A percentile compares a stretch with the other conserved stretches of the same genome.
phyloP scores from a whole-genome alignment of 2,888 invertebrate species.

The Mimachlamys varia region DNA sequence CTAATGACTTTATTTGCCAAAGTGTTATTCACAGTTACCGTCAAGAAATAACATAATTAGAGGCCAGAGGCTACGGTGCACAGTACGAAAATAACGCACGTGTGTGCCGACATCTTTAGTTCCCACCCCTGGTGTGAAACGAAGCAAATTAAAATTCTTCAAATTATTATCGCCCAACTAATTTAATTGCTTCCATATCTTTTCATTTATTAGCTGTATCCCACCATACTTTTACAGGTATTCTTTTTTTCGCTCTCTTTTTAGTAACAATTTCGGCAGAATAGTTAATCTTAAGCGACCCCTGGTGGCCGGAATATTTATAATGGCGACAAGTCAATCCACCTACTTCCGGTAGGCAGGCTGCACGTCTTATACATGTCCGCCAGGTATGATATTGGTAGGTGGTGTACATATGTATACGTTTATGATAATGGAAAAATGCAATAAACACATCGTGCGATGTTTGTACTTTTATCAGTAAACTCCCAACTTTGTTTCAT shows the following conservation, averaged over 20 bases:
- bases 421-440: too few relatives aligned
- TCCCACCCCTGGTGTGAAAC: not conserved
- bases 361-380: too few relatives aligned
- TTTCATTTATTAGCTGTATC: conserved; percentile 16
- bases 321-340: not conserved
- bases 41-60: not conserved
- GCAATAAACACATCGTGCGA: too few relatives aligned
- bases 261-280: not conserved
- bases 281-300: not conserved
- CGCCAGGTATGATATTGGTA: not conserved
- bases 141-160: not conserved
- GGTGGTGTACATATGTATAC: too few relatives aligned
- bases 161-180: not conserved
- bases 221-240: not conserved
- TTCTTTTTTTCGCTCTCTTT: not conserved
- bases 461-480: too few relatives aligned
- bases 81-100: not conserved
- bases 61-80: not conserved
- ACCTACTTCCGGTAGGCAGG: not conserved
- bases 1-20: conserved; percentile 26
- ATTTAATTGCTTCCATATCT: conserved; percentile 6
- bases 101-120: not conserved
- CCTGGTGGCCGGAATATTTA: not conserved
- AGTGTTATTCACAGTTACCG: conserved; percentile 28
- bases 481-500: too few relatives aligned